A percentile compares a stretch with the other conserved stretches of the same genome.
These are phyloP conservation scores for Brienomyrus brachyistius DNA, from an alignment of 2,113 vertebrate species.

Conservation along the genomic window DNA sequence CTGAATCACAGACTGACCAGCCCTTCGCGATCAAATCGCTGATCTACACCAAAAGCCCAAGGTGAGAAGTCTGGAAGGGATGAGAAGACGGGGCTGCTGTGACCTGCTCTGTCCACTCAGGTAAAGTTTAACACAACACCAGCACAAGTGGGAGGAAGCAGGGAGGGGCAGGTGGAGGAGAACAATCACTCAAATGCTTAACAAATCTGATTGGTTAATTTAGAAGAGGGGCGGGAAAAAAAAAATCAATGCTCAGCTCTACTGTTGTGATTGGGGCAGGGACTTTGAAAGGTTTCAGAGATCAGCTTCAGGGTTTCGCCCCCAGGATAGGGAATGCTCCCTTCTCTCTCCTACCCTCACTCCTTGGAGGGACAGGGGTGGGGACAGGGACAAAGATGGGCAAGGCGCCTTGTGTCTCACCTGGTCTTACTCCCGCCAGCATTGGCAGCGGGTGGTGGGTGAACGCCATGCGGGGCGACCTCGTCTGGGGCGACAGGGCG, in stretches of 20 bases:
- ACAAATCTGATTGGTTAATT: background rate
- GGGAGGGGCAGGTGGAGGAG: background rate
- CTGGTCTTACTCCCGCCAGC: conserved; percentile 95
- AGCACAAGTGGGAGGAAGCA: background rate
- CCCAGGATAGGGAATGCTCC: background rate
- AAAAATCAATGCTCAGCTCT: conserved; percentile 6
- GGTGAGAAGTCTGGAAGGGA: background rate
- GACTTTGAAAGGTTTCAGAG: background rate
- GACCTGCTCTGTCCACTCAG: background rate
- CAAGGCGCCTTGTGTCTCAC: conserved; percentile 66
- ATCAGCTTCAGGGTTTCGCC: background rate
- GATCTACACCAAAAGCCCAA: background rate
- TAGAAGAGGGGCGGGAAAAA: background rate
- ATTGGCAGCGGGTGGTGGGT: conserved; percentile 94
- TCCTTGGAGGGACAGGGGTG: background rate
- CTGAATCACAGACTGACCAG: conserved; percentile 25
- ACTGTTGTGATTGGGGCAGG: background rate
- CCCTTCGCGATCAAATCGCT: background rate
- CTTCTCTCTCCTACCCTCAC: conserved; percentile 9
- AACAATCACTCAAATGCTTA: background rate
- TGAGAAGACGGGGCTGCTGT: background rate
- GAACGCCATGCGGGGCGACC: conserved; percentile 91
- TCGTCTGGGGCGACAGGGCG: conserved; percentile 84
- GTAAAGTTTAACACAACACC: background rate
- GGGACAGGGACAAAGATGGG: conserved; percentile 42